phyloP scores from a whole-genome alignment of 2,797 vertebrate species.

The Danio kyathit region DNA sequence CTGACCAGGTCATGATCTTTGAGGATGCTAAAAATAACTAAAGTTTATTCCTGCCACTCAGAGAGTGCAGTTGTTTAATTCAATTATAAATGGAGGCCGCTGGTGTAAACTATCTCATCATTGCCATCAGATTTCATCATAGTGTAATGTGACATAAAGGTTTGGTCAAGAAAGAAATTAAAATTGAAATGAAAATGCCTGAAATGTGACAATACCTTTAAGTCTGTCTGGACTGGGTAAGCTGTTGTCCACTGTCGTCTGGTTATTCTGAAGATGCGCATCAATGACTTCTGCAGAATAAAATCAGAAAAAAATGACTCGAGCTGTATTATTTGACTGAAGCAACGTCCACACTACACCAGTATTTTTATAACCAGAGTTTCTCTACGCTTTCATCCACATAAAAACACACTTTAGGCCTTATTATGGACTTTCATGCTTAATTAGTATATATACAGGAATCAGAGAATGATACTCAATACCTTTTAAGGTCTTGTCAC shows the following conservation, averaged over 20 bases:
- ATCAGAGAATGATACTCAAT: too few relatives aligned
- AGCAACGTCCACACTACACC: too few relatives aligned
- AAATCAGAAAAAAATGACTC: conserved; percentile 1
- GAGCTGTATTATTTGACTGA: not conserved
- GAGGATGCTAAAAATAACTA: conserved; percentile 9
- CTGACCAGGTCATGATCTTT: not conserved
- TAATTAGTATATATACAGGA: too few relatives aligned
- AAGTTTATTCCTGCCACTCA: conserved; percentile 1
- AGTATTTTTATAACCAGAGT: too few relatives aligned
- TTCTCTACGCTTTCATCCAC: too few relatives aligned
- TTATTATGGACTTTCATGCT: too few relatives aligned
- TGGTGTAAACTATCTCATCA: not conserved
- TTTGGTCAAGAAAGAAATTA: not conserved
- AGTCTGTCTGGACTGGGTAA: conserved; percentile 78
- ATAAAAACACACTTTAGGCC: too few relatives aligned
- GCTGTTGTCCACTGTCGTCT: conserved; percentile 77
- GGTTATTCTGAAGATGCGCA: conserved; percentile 83
- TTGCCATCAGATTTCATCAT: conserved; percentile 15
- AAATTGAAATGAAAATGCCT: not conserved
- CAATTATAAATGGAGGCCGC: not conserved
- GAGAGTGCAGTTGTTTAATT: conserved; percentile 2
- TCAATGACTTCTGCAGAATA: conserved; percentile 76
- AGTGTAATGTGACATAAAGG: not conserved
- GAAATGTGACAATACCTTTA: conserved; percentile 69
- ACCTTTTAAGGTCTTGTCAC: too few relatives aligned